Evolutionary conservation across 2,888 invertebrate species (phyloP).

Genomic region (Sthenelais limicola): DNA sequence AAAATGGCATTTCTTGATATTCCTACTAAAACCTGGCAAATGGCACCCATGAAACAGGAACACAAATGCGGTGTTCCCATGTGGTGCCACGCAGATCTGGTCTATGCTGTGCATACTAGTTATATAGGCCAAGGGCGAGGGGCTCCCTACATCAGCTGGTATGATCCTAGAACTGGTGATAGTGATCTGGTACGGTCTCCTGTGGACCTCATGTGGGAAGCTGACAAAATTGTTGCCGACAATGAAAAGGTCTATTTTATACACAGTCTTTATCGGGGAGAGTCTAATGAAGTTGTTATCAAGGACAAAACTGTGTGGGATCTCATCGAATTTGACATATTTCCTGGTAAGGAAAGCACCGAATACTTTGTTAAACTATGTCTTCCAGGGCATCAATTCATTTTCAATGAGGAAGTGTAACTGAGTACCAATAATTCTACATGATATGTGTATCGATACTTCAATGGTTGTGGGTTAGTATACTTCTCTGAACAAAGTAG

Average conservation of each 20-base stretch:
- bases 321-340: not conserved
- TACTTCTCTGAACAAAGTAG: no score
- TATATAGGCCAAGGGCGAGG: not conserved
- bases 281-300: not conserved
- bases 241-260: conserved; percentile 18
- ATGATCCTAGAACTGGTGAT: conserved; percentile 2
- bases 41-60: not conserved
- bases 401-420: no score
- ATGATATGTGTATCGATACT: no score
- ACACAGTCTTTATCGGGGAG: conserved; percentile 3
- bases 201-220: conserved; percentile 19
- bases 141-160: conserved; percentile 9
- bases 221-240: conserved; percentile 7
- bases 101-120: conserved; percentile 15
- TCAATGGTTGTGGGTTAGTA: no score
- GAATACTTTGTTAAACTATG: conserved; percentile 1
- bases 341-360: conserved; percentile 15
- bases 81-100: not conserved
- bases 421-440: no score
- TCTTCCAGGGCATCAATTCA: conserved; percentile 8
- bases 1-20: conserved; percentile 12
- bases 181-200: conserved; percentile 2
- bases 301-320: not conserved
- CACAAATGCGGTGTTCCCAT: conserved; percentile 24
- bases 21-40: not conserved